Percentiles rank a stretch among this genome's conserved stretches.
Conservation (phyloP, 2,113 vertebrate genomes). For the Myiozetetes cayanensis region DNA sequence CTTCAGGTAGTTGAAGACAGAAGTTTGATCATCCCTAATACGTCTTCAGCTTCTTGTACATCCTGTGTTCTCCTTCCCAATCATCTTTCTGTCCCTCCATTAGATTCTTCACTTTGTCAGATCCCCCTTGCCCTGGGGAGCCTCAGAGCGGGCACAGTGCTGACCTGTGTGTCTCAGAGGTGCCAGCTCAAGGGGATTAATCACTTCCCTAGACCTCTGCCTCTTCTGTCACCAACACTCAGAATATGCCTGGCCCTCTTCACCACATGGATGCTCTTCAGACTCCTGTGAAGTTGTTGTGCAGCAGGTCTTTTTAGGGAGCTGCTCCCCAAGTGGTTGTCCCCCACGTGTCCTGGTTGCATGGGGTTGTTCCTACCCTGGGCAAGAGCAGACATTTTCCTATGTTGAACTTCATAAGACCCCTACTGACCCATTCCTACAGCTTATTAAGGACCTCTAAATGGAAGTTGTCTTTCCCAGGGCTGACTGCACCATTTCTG, state of each 20-base stretch:
- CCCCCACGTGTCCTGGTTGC: neutral
- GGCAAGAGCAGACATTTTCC: neutral
- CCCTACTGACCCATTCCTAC: neutral
- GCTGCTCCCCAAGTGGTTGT: neutral
- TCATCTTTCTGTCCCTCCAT: neutral
- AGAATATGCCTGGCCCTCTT: neutral
- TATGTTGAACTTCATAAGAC: neutral
- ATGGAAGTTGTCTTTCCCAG: neutral
- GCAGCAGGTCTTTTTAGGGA: neutral
- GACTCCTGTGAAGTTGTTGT: neutral
- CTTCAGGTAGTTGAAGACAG: neutral
- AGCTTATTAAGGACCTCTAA: neutral
- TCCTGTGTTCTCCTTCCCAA: accelerated
- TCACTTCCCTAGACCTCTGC: neutral
- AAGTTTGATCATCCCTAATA: neutral
- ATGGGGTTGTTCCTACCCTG: neutral
- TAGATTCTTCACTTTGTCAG: neutral
- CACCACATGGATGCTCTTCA: neutral
- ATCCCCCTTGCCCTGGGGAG: neutral
- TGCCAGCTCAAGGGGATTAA: neutral
- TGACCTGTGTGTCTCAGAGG: neutral
- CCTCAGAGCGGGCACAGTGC: neutral
- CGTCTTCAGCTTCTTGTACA: neutral
- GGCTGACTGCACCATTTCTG: neutral
- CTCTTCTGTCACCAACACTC: neutral